phyloP scores from a whole-genome alignment of 2,797 vertebrate genomes.

The Xenentodon cancila region DNA sequence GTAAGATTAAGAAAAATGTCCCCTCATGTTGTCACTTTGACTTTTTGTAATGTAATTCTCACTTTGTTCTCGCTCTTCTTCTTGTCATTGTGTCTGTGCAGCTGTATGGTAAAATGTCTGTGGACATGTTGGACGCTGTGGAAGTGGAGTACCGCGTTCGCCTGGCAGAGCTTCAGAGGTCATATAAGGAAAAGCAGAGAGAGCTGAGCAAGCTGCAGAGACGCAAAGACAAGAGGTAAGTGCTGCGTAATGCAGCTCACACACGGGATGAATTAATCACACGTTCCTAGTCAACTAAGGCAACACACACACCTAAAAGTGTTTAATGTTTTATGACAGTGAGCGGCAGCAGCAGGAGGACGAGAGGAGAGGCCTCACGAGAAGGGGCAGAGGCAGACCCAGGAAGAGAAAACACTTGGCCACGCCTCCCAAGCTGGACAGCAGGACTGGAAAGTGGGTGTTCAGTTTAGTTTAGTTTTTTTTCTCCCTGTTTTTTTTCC shows the following conservation, averaged over 20 bases:
- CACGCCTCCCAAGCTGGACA: constrained; percentile 89
- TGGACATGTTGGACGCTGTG: constrained; percentile 90
- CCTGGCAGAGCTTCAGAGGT: constrained; percentile 93
- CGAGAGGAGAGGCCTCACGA: constrained; percentile 90
- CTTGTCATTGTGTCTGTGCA: constrained; percentile 48
- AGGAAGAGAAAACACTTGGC: constrained; percentile 93
- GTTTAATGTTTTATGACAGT: constrained; percentile 28
- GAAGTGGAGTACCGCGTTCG: constrained; percentile 94
- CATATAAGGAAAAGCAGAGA: constrained; percentile 94
- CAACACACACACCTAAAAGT: constrained; percentile 13
- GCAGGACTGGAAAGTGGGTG: constrained; percentile 93
- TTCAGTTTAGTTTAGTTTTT: background rate
- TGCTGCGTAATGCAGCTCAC: constrained; percentile 7
- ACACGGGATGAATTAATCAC: background rate
- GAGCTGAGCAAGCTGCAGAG: constrained; percentile 93
- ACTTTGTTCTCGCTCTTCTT: background rate
- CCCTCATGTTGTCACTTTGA: background rate
- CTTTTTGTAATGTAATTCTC: background rate
- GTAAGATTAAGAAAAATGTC: constrained; percentile 75
- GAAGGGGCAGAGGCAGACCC: constrained; percentile 94
- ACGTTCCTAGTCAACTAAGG: background rate
- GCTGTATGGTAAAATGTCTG: constrained; percentile 90
- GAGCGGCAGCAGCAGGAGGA: constrained; percentile 87
- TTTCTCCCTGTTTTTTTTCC: background rate
- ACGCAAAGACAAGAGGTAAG: constrained; percentile 92